These are phyloP conservation scores for Phengaris arion DNA, from an alignment of 2,888 invertebrate species.

Conservation along the genomic window DNA sequence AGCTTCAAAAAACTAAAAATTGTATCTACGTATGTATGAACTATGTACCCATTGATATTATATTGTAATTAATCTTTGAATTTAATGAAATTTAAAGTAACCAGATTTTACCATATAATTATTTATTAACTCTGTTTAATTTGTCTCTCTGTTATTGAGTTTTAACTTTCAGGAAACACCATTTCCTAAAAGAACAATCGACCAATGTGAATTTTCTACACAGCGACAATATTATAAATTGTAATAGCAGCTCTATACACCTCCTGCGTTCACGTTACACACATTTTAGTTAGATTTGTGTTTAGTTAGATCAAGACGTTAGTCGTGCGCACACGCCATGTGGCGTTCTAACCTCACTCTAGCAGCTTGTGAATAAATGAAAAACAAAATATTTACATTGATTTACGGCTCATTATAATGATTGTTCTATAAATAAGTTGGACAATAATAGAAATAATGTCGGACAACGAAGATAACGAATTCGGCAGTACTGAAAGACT, in stretches of 20 bases:
- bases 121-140: too few relatives aligned
- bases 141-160: too few relatives aligned
- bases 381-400: conserved; percentile 1
- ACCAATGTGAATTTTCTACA: too few relatives aligned
- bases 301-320: conserved; percentile 14
- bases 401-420: neutral
- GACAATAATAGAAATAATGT: conserved; percentile 31
- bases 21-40: too few relatives aligned
- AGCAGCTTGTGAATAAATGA: neutral
- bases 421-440: neutral
- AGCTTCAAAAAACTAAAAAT: too few relatives aligned
- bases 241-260: neutral
- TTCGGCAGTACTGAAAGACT: conserved; percentile 36
- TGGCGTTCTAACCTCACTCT: neutral
- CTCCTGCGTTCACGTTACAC: neutral
- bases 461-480: conserved; percentile 33
- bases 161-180: too few relatives aligned
- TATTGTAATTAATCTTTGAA: too few relatives aligned
- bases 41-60: too few relatives aligned
- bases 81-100: too few relatives aligned
- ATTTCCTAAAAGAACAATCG: too few relatives aligned
- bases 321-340: conserved; percentile 15
- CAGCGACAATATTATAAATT: too few relatives aligned
- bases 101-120: too few relatives aligned
- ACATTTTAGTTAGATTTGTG: conserved; percentile 5